Base-by-base conservation (phyloP, 2,888 invertebrate genomes). In the Artemia sinica region DNA sequence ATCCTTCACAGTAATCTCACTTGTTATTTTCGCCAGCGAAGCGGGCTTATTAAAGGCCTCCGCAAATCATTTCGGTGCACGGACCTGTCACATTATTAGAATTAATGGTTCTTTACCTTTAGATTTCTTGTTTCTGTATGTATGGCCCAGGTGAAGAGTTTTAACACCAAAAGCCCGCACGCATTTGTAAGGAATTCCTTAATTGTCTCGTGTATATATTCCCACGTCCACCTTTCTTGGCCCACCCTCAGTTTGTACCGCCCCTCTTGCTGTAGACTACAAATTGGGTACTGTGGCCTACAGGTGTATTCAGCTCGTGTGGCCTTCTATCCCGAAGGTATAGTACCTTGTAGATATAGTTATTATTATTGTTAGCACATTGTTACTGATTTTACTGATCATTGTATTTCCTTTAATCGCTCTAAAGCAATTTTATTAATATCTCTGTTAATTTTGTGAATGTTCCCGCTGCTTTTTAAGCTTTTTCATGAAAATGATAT, bases 31-130 rank as follows among this genome's bases (percentile, higher is more conserved):
- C 58, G 18, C 58, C 18, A 9, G 58, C 58, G 58, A 14, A 58
- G 58, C 58, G 14, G 58, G 58, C 58, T 18, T 58, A 14, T 14
- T 58, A 14, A 58, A 58, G 18, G 58, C 8, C 58, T 18, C 58
- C 58, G 58, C 58, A 18, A n/a, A 58, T 58, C 58, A 58, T 58
- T 58, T 58, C 58, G 58, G 58, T 58, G 58, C 58, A 18, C 28
- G 58, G 58, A 18, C 58, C 58, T 58, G 58, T 58, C 58, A 58
- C n/a, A 58, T 58, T 58, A 58, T 58, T 58, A 58, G 58, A 58
- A 58, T 58, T 58, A 58, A 58, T 58, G 58, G 58, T 58, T n/a
- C 18, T 18, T n/a, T 28, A 28, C 28, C 28, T 28, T 28, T 28
- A 28, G 28, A 28, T n/a, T 58, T 18, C 58, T 58, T 58, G 58